phyloP scores from a whole-genome alignment of 2,888 invertebrate genomes.

The Diarsia dahlii region DNA sequence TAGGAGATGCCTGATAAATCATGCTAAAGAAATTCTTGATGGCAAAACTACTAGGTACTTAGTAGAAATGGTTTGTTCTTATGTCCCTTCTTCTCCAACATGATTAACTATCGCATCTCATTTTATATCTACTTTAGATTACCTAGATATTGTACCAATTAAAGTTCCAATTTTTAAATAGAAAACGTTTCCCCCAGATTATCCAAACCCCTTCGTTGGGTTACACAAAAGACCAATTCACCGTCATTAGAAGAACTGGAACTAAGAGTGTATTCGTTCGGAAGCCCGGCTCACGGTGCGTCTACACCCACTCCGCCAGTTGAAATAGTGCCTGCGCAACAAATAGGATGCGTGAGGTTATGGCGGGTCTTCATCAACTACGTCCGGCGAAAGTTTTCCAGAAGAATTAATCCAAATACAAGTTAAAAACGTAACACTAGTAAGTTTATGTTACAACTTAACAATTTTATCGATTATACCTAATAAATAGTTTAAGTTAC shows the following conservation, averaged over 20 bases:
- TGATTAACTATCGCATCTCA: background rate
- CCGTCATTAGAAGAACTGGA: constrained; percentile 84
- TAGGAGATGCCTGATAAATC: background rate
- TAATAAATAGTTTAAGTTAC: too few relatives aligned
- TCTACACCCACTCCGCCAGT: constrained; percentile 62
- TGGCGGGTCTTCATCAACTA: constrained; percentile 63
- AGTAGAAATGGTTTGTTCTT: background rate
- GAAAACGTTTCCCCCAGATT: constrained; percentile 70
- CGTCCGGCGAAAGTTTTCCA: constrained; percentile 43
- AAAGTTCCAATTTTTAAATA: background rate
- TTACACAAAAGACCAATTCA: constrained; percentile 82
- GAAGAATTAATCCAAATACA: constrained; percentile 33
- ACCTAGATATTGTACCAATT: background rate
- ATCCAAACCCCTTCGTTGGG: constrained; percentile 87
- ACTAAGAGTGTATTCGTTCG: constrained; percentile 83
- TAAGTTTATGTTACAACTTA: background rate
- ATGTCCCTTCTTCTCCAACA: background rate
- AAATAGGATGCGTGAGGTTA: constrained; percentile 73
- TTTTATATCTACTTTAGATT: background rate
- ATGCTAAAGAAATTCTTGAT: background rate
- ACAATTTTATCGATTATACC: constrained; percentile 9
- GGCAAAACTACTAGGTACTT: background rate
- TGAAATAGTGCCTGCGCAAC: constrained; percentile 73
- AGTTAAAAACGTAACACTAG: constrained; percentile 9
- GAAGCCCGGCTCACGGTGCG: constrained; percentile 71